These are phyloP conservation scores for Sebastes flavidus DNA, from an alignment of 2,797 vertebrate species.

Conservation along the genomic window DNA sequence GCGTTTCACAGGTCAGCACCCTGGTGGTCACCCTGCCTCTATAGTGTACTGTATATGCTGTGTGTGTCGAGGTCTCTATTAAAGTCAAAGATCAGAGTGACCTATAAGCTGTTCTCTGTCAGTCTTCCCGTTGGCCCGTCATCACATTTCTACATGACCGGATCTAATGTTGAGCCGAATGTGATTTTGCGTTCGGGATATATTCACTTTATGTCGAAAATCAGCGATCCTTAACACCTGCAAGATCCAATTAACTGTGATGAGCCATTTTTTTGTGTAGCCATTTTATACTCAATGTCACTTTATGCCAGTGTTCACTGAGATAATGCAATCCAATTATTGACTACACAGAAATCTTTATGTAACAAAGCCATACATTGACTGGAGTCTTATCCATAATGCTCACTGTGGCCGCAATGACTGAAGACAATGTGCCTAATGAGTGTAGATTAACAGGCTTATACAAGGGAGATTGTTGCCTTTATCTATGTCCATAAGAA, in stretches of 20 bases:
- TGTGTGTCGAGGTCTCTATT: constrained; percentile 3
- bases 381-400: constrained; percentile 34
- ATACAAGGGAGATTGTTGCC: constrained; percentile 24
- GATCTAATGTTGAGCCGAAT: constrained; percentile 10
- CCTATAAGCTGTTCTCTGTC: constrained; percentile 13
- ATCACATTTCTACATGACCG: not conserved
- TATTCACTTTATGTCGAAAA: constrained; percentile 5
- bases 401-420: constrained; percentile 39
- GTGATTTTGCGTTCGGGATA: not conserved
- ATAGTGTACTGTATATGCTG: not conserved
- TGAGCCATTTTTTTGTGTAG: constrained; percentile 11
- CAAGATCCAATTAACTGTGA: constrained; percentile 38
- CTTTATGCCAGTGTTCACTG: constrained; percentile 21
- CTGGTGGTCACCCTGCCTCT: not conserved
- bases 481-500: constrained; percentile 41
- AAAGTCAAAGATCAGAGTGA: constrained; percentile 2
- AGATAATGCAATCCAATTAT: constrained; percentile 44
- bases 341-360: constrained; percentile 23
- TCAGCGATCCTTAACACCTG: constrained; percentile 30
- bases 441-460: constrained; percentile 52
- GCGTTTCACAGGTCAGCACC: not conserved
- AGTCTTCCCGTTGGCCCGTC: not conserved
- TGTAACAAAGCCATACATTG: constrained; percentile 39
- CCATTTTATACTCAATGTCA: constrained; percentile 22
- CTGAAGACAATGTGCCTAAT: constrained; percentile 45